Evolutionary conservation across 2,113 vertebrate species (phyloP).

Genomic region (Podarcis muralis): DNA sequence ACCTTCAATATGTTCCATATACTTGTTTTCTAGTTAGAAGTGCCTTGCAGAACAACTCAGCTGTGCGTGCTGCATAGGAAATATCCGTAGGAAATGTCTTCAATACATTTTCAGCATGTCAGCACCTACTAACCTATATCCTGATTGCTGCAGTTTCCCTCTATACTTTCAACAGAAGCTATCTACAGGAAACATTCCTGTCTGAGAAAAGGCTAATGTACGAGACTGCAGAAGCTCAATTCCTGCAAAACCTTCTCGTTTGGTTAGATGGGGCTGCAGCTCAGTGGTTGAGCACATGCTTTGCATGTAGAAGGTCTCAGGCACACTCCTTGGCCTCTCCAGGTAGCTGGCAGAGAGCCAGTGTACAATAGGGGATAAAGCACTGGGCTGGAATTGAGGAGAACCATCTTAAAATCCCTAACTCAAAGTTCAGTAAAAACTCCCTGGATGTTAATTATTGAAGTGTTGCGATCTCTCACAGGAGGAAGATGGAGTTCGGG

Average conservation of each 20-base stretch:
- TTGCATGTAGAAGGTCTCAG: background rate
- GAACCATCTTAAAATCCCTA: no score
- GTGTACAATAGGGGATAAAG: no score
- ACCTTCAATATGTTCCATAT: background rate
- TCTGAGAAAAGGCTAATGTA: background rate
- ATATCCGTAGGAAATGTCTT: conserved; percentile 10
- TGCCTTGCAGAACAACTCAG: background rate
- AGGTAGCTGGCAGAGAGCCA: background rate
- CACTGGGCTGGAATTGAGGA: no score
- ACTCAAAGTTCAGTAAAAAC: no score
- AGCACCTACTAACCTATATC: background rate
- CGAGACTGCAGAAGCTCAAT: background rate
- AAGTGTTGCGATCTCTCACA: no score
- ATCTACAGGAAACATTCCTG: conserved; percentile 21
- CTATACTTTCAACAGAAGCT: background rate
- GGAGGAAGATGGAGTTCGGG: no score
- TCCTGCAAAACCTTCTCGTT: background rate
- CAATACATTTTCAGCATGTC: background rate
- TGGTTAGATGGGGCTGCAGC: background rate
- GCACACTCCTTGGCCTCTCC: background rate
- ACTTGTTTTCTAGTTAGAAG: background rate
- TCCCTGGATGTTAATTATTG: no score
- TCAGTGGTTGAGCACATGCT: background rate
- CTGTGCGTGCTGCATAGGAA: background rate
- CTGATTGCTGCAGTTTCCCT: background rate